phyloP scores from a whole-genome alignment of 2,113 vertebrate genomes.

The Amblyornis subalaris region DNA sequence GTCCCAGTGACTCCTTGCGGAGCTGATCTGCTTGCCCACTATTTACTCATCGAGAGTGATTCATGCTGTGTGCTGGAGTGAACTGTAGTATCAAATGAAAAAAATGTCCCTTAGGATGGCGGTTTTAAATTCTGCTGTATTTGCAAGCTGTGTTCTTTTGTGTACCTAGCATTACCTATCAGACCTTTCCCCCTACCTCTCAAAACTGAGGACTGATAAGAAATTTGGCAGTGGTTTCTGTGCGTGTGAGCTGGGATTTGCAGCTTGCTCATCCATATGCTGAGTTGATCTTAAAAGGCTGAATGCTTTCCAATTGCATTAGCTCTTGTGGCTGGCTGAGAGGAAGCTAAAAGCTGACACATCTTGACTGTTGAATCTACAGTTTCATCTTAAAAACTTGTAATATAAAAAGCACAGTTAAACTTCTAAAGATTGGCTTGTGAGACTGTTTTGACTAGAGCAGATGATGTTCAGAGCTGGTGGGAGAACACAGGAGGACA shows the following conservation, averaged over 20 bases:
- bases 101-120: background rate
- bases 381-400: background rate
- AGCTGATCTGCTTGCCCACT: background rate
- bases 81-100: background rate
- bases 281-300: background rate
- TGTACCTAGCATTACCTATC: background rate
- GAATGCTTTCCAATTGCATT: background rate
- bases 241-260: background rate
- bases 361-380: background rate
- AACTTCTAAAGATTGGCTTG: background rate
- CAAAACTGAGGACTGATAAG: background rate
- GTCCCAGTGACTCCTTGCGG: background rate
- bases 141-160: background rate
- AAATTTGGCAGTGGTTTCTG: background rate
- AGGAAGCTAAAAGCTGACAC: background rate
- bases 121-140: background rate
- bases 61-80: background rate
- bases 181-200: background rate
- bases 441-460: background rate
- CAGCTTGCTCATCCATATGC: background rate
- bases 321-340: background rate
- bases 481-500: background rate
- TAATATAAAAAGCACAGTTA: background rate
- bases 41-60: fast-evolving
- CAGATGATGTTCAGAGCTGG: background rate